Conservation (phyloP, 1,140 invertebrate species). For the Neodiprion pinetum region DNA sequence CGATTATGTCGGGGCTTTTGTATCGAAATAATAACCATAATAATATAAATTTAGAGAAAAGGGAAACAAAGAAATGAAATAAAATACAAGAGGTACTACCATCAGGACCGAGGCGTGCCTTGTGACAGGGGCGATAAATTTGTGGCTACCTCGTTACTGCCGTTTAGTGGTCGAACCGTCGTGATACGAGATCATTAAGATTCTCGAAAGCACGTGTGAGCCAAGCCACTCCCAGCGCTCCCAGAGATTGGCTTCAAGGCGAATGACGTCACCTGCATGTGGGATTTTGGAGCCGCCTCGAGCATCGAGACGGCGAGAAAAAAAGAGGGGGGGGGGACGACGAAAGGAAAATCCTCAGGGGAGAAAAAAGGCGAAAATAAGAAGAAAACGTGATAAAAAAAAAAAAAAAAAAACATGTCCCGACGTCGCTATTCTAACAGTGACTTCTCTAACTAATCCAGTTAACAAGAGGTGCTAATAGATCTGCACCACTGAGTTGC, state of each 20-base stretch:
- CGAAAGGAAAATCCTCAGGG: not conserved
- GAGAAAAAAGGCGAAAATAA: not conserved
- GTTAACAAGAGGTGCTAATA: slow-evolving; percentile 27
- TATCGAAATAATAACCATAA: not conserved
- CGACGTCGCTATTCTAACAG: slow-evolving; percentile 23
- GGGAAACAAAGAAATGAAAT: not conserved
- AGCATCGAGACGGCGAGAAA: slow-evolving; percentile 39
- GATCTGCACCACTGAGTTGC: slow-evolving; percentile 8
- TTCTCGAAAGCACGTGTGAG: slow-evolving; percentile 45
- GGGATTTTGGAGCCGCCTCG: slow-evolving; percentile 44
- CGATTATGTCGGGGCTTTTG: not conserved
- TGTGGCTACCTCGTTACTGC: slow-evolving; percentile 47
- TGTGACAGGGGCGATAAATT: slow-evolving; percentile 40
- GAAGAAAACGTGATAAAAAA: slow-evolving; percentile 39
- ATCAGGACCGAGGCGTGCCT: slow-evolving; percentile 10
- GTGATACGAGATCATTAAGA: slow-evolving; percentile 49
- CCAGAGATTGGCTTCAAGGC: slow-evolving; percentile 33
- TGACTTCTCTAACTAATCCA: slow-evolving; percentile 25
- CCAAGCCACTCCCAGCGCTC: slow-evolving; percentile 52
- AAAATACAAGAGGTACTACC: not conserved
- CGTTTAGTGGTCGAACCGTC: slow-evolving; percentile 35
- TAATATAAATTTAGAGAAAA: not conserved
- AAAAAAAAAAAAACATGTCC: slow-evolving; percentile 20
- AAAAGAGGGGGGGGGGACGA: not conserved
- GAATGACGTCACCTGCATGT: slow-evolving; percentile 46